Evolutionary conservation across 2,797 vertebrate species (phyloP), one percentile per base, ranked within the genome.

Genomic region (Pseudochaenichthys georgianus): DNA sequence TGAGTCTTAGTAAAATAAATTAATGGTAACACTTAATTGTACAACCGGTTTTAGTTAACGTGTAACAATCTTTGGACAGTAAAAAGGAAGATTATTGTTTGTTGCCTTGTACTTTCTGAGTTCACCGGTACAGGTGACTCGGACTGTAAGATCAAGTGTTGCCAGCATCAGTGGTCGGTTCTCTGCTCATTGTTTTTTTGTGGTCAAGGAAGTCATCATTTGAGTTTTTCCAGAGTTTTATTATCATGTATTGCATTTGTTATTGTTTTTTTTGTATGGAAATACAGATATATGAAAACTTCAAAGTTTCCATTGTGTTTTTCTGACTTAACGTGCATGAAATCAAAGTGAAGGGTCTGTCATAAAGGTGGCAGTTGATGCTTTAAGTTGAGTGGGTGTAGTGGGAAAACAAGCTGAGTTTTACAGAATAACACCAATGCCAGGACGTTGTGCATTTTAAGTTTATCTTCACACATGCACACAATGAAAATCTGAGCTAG

Each of bases 211-310:
- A 70, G 28, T 82, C 38, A 66, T 60, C 7, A 9, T 76, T 77
- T 82, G 51, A 73, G 69, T 77, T 80, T 71, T 23, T 80, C 31
- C 48, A 65, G 53, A 74, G 46, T 84, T 87, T 89, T 85, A 75
- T 83, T 78, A 73, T 78, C 42, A 73, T 88, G 80, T 84, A 42
- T 70, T 47, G 12, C n/a, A 12, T 73, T 78, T 71, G 77, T 85
- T 75, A 28, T 64, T 72, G 55, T 84, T 85, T 90, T 85, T 46
- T 92, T 92, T 92, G 65, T 91, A 87, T 83, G 71, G 53, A 88
- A 93, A 91, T 92, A 86, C 81, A 90, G 77, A 75, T 79, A n/a
- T 64, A 73, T 67, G 38, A 84, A 87, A 89, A 80, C 28, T 55
- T 8, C 12, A 10, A 77, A 53, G 51, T 72, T 79, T 85, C 62